phyloP scores from a whole-genome alignment of 2,113 vertebrate genomes.

The Columba janthina region DNA sequence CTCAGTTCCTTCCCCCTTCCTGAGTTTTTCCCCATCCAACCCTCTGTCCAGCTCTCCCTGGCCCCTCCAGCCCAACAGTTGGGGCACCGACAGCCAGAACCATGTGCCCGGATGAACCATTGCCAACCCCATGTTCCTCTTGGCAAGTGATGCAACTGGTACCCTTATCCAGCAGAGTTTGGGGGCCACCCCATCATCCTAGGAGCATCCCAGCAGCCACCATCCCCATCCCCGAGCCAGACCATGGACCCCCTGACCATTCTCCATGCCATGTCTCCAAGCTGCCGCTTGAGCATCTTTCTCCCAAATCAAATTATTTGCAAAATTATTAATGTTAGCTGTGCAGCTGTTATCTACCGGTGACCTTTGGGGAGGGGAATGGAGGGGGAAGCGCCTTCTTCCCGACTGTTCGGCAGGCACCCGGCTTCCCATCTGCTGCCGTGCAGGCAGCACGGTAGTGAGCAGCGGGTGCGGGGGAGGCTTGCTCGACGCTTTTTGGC shows the following conservation, averaged over 20 bases:
- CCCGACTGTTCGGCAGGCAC: background rate
- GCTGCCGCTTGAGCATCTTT: background rate
- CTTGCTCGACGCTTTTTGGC: background rate
- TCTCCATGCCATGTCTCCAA: background rate
- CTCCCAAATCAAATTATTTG: background rate
- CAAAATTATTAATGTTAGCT: background rate
- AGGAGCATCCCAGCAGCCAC: background rate
- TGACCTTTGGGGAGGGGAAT: background rate
- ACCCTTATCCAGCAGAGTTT: background rate
- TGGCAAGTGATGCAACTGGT: background rate
- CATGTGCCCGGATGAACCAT: accelerated
- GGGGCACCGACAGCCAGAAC: accelerated
- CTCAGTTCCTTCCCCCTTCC: background rate
- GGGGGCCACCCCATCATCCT: background rate
- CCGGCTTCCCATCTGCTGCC: slow-evolving; percentile 45
- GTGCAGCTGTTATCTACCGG: slow-evolving; percentile 19
- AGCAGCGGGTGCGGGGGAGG: slow-evolving; percentile 44
- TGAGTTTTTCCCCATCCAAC: background rate
- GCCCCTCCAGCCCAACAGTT: background rate
- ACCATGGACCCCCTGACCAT: background rate
- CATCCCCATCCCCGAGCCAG: background rate
- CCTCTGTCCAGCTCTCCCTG: background rate
- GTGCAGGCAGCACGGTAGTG: slow-evolving; percentile 35
- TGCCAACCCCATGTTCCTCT: background rate
- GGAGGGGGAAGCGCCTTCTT: background rate